Evolutionary conservation across 2,888 invertebrate genomes (phyloP).

Genomic region (Acleris cristana): DNA sequence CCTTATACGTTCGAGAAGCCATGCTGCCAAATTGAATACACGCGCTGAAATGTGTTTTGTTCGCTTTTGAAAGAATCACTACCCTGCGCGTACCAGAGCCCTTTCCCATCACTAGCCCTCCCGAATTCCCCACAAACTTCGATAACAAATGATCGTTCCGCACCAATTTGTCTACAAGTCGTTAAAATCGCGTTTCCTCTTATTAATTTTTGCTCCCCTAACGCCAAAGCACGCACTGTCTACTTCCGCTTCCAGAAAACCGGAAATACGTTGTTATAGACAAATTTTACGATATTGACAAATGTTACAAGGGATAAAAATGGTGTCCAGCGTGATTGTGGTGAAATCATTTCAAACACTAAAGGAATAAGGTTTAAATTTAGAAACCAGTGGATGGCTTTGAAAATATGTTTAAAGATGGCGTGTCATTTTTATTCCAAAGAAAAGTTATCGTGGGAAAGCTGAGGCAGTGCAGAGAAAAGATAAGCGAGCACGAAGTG

Average conservation of each 20-base stretch:
- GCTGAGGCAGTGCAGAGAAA: background rate
- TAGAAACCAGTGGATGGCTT: background rate
- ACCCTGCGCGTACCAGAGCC: too few species aligned
- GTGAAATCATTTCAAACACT: conserved; percentile 3
- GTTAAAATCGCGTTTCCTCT: conserved; percentile 76
- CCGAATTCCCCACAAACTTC: conserved; percentile 57
- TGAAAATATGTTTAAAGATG: conserved; percentile 29
- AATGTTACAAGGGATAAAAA: conserved; percentile 51
- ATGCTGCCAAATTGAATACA: too few species aligned
- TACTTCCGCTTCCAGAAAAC: conserved; percentile 55
- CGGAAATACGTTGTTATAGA: conserved; percentile 63
- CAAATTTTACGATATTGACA: conserved; percentile 64
- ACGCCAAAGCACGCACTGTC: conserved; percentile 54
- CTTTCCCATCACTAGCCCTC: conserved; percentile 29
- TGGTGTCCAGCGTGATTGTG: conserved; percentile 10
- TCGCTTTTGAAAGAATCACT: too few species aligned
- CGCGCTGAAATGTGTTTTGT: too few species aligned
- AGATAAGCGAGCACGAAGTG: background rate
- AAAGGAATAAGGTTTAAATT: conserved; percentile 12
- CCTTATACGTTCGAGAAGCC: too few species aligned
- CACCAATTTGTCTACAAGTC: conserved; percentile 74
- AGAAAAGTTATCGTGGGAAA: conserved; percentile 22
- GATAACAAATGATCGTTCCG: conserved; percentile 75
- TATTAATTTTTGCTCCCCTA: conserved; percentile 75
- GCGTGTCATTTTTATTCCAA: conserved; percentile 25